These are phyloP conservation scores for Linnaemya vulpina DNA, from an alignment of 2,888 invertebrate species.

Conservation along the genomic window DNA sequence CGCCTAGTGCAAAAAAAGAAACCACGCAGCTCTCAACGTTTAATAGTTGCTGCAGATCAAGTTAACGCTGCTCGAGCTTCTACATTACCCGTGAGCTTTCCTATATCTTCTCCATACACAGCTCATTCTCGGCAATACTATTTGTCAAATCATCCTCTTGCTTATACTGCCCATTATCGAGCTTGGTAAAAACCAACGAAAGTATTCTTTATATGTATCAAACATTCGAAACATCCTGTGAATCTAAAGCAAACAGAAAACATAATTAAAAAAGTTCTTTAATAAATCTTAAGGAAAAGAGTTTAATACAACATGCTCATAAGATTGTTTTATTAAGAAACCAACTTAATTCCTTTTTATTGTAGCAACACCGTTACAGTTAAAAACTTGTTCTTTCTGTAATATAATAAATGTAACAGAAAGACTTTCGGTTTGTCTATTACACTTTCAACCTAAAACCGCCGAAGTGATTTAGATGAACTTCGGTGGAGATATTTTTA, in stretches of 20 bases:
- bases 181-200: conserved; percentile 73
- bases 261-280: background rate
- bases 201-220: background rate
- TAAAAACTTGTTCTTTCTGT: no score
- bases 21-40: conserved; percentile 56
- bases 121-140: conserved; percentile 74
- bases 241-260: background rate
- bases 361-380: no score
- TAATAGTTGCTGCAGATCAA: conserved; percentile 55
- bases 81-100: conserved; percentile 39
- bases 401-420: no score
- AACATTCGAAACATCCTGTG: background rate
- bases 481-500: no score
- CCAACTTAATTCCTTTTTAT: no score
- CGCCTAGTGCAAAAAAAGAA: conserved; percentile 59
- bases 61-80: conserved; percentile 37
- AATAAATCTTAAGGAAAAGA: conserved; percentile 2
- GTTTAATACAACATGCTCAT: background rate
- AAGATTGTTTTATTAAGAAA: no score
- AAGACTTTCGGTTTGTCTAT: no score
- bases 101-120: conserved; percentile 61
- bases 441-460: no score
- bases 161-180: conserved; percentile 74
- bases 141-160: conserved; percentile 75
- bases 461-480: no score